Evolutionary conservation across 2,113 vertebrate species (phyloP), one percentile per base, ranked within the genome.

Genomic region (Calonectris borealis): DNA sequence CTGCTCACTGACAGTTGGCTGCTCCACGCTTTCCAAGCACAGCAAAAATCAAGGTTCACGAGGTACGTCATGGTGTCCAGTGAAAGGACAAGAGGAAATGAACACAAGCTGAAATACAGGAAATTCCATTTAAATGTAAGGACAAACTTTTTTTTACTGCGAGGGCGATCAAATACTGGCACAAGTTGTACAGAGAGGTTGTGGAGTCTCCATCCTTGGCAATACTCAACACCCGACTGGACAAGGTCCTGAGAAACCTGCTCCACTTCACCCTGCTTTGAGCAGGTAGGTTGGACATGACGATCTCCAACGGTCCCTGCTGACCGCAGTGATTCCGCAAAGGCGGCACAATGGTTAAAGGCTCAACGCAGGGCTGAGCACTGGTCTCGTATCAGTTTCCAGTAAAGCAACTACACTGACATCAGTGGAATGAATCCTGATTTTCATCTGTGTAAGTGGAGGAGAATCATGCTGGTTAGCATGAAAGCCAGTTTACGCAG

Each of bases 301-400:
- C 0, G 0, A 7, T 13, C 44, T 76, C 68, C 49, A 29, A 9
- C 4, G 32, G 40, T 6, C 24, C 72, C 73, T 57, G 16, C 64
- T 24, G 19, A 48, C 9, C 22, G 32, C 1, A 0, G 44, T 0
- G 1, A 11, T 11, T n/a, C 54, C 1, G 8, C 0, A 3, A 71
- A 24, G 65, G 54, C 0, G 0, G 24, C 44, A 38, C 44, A 0
- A 29, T 10, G 61, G 46, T 81, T 73, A 87, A 89, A 78, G 2
- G 1, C 27, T 12, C 4, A 0, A 16, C 1, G 0, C 40, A n/a
- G 68, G 60, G 51, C 62, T 70, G 55, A n/a, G 34, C 52, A 34
- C 83, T 22, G 57, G 17, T n/a, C 36, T 80, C 10, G 0, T 77
- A 88, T 38, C 60, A 40, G 51, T 71, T 83, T 78, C 68, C 90